A percentile compares a stretch with the other conserved stretches of the same genome.
Evolutionary conservation across 2,888 invertebrate species (phyloP).

Genomic region (Himalopsyche anomala): DNA sequence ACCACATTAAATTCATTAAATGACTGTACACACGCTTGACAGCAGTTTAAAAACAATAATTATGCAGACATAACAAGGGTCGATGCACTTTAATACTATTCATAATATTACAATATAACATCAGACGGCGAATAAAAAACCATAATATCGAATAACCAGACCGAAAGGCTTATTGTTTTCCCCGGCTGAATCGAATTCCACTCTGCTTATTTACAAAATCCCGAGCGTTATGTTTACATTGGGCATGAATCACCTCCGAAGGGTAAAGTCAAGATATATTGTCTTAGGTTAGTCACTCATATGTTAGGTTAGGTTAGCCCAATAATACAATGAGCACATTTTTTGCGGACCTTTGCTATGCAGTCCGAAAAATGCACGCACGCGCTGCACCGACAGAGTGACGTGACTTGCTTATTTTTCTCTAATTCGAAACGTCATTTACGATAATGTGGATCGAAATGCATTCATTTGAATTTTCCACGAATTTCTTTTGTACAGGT

Average conservation of each 20-base stretch:
- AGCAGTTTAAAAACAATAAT: no score
- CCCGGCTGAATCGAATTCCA: constrained; percentile 2
- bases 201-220: constrained; percentile 2
- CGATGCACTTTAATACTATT: not conserved
- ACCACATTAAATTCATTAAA: no score
- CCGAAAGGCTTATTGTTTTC: not conserved
- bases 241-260: constrained; percentile 10
- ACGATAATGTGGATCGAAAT: no score
- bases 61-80: not conserved
- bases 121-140: no score
- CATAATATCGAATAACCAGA: not conserved
- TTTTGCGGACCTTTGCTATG: constrained; percentile 13
- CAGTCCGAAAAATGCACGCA: constrained; percentile 5
- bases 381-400: not conserved
- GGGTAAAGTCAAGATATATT: constrained; percentile 14
- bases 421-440: constrained; percentile 5
- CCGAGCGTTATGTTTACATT: not conserved
- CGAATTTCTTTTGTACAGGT: no score
- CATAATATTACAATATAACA: not conserved
- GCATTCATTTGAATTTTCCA: no score
- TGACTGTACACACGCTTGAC: no score
- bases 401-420: not conserved
- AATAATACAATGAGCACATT: constrained; percentile 21
- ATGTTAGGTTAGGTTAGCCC: constrained; percentile 28
- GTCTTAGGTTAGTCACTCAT: constrained; percentile 26